Evolutionary conservation across 1,140 invertebrate genomes (phyloP), one percentile per base, ranked within the genome.

Genomic region (Tetramorium alpestre): DNA sequence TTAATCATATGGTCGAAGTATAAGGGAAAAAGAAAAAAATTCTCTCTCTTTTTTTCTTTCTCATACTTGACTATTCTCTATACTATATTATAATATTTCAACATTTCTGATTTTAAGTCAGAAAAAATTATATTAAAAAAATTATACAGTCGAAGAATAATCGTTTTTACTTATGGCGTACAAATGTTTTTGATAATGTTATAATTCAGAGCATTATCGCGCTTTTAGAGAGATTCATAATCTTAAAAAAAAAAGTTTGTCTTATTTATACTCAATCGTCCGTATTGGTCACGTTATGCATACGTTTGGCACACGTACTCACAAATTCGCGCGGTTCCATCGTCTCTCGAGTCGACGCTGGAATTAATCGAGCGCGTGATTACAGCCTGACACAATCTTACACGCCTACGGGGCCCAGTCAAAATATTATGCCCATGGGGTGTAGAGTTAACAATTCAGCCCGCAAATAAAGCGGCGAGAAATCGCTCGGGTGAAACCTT

Each of bases 311-410:
- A 16, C 77, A 54, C 62, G 77, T 78, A 65, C n/a, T 65, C 28
- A 28, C 76, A 65, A 25, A 60, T 38, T 64, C 56, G 49, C 51
- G 18, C 22, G 25, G 41, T 47, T 33, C 56, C 75, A 47, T 77
- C 10, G 78, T 16, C 22, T 28, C 78, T 70, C 78, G 77, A 62
- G 62, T 81, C 78, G 78, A 81, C 78, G 78, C 54, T 58, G 65
- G 18, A 58, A 81, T 81, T 81, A 81, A 81, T 81, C 78, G 78
- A 58, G 64, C 49, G 78, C 78, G 78, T 81, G 78, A 81, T 81
- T 81, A 81, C 65, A 81, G 65, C 64, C 65, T 81, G 78, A 70
- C 77, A 69, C 62, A 25, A 49, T 70, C 44, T 22, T 56, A 56
- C 78, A 81, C 64, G 78, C 78, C 77, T 69, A 81, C 77, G 64